These are phyloP conservation scores for Dicranocentrus wangi DNA, from an alignment of 2,888 invertebrate species.

Conservation along the genomic window DNA sequence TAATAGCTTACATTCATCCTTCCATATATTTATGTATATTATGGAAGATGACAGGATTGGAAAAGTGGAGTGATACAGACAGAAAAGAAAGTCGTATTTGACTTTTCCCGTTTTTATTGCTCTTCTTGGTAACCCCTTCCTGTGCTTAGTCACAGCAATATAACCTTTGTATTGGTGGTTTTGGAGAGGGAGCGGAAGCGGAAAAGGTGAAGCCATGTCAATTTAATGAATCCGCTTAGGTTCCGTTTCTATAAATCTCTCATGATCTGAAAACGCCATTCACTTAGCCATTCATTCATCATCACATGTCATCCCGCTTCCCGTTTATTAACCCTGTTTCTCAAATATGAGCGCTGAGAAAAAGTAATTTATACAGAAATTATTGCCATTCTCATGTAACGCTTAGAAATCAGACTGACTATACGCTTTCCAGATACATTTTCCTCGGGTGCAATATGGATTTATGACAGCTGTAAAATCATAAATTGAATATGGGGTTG, in stretches of 20 bases:
- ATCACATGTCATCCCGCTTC: conserved; percentile 1
- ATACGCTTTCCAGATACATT: not conserved
- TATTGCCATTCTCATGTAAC: not conserved
- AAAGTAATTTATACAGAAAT: not conserved
- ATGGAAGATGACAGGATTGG: too few species aligned
- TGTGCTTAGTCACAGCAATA: too few species aligned
- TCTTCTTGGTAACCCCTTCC: not conserved
- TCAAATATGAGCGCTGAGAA: not conserved
- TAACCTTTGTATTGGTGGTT: too few species aligned
- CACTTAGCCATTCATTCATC: not conserved
- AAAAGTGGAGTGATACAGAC: too few species aligned
- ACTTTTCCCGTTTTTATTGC: not conserved
- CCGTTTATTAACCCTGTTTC: not conserved
- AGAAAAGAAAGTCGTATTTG: too few species aligned
- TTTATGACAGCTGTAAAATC: conserved; percentile 14
- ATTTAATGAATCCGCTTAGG: not conserved
- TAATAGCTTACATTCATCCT: too few species aligned
- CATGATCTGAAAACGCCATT: not conserved
- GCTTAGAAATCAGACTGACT: not conserved
- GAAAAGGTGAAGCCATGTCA: not conserved
- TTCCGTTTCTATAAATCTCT: not conserved
- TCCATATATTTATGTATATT: too few species aligned
- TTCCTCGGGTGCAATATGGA: not conserved
- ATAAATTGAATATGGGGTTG: not conserved
- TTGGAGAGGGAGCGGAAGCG: not conserved